Conservation (phyloP, 2,797 vertebrate genomes). For the Acestrorhynchus altus region DNA sequence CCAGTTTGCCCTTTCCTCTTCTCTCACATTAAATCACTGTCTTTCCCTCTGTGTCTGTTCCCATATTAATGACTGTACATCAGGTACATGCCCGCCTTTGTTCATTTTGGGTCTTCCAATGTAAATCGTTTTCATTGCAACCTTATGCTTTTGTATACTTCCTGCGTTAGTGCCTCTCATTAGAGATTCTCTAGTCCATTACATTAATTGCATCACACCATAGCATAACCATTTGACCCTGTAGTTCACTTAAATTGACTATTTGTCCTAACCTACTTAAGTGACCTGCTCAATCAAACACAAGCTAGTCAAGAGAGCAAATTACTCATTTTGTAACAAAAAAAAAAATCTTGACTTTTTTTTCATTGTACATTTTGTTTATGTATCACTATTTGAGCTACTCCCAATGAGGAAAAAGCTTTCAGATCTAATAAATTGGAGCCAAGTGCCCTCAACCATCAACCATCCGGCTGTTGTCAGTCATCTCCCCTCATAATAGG, state of each 20-base stretch:
- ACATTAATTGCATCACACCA: conserved; percentile 80
- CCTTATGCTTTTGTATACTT: conserved; percentile 14
- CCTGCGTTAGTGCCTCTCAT: conserved; percentile 60
- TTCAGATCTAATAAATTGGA: conserved; percentile 79
- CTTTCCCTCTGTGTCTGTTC: neutral
- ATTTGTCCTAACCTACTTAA: conserved; percentile 58
- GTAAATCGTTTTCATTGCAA: conserved; percentile 36
- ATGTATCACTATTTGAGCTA: conserved; percentile 67
- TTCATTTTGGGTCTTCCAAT: conserved; percentile 8
- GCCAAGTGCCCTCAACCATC: conserved; percentile 74
- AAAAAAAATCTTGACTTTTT: too few relatives aligned
- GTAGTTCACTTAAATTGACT: conserved; percentile 60
- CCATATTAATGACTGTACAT: neutral
- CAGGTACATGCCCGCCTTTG: neutral
- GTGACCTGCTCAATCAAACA: conserved; percentile 37
- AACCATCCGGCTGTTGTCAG: conserved; percentile 87
- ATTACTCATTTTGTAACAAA: conserved; percentile 28
- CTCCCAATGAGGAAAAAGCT: conserved; percentile 67
- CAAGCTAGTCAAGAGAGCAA: neutral
- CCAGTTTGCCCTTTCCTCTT: neutral
- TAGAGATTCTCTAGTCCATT: conserved; percentile 76
- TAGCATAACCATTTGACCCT: conserved; percentile 63
- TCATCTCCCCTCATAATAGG: conserved; percentile 95
- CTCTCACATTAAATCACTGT: neutral
- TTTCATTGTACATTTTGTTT: conserved; percentile 67